Evolutionary conservation across 2,113 vertebrate genomes (phyloP), one percentile per base, ranked within the genome.

Genomic region (Nothocercus julius): DNA sequence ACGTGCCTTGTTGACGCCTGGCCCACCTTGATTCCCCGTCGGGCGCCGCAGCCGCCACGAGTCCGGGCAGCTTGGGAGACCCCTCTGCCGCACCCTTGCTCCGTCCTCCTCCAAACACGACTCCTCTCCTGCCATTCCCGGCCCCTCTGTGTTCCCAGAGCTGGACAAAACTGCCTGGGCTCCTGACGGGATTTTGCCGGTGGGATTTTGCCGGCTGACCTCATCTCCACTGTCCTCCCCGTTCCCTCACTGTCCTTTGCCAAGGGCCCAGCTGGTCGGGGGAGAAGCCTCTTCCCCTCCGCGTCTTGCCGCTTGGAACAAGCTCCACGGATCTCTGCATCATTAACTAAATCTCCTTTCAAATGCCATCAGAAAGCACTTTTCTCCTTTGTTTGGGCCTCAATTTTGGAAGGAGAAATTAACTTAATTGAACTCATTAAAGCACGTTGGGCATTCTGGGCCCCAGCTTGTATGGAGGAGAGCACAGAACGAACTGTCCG

Each of bases 361-460:
- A 87, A 10, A 78, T 6, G 81, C 0, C 86, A 87, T 4, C 91
- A 79, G 66, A 64, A 21, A 87, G n/a, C 3, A 1, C 87, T 28
- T 16, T 28, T 16, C 94, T 54, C 28, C 51, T 95, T 95, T 95
- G 67, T 95, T 5, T 2, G 34, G 0, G 7, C 7, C 85, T 86
- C 73, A 0, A 0, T 22, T 68, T 51, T 68, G 89, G 87, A 81
- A 91, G 70, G 36, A 66, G 68, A 21, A 66, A 82, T 12, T 3
- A 74, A 59, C 73, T 75, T 30, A 44, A 54, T 44, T 6, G 75
- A 87, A 40, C 91, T 96, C 95, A 91, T 96, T 95, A 96, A 63
- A 82, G 76, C 11, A 1, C 17, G 38, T 5, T 6, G 32, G 34
- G 36, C 67, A 7, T 44, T 68, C 78, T 1, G 13, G 66, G 78